Conservation (phyloP, 2,888 invertebrate species). For the Blomia tropicalis region DNA sequence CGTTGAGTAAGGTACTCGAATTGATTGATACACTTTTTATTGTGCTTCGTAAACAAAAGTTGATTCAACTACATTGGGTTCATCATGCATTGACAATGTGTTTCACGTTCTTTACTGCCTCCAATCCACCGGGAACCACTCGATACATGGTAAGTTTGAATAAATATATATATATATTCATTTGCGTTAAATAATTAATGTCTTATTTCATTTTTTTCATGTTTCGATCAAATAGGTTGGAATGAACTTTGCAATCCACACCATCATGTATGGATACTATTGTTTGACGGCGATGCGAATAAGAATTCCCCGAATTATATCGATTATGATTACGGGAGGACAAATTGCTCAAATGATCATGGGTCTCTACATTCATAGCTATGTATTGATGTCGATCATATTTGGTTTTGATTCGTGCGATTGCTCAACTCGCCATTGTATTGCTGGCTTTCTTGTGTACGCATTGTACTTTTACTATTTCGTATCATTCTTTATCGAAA, state of each 20-base stretch:
- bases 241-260: conserved; percentile 81
- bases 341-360: conserved; percentile 86
- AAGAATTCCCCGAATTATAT: conserved; percentile 56
- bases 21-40: conserved; percentile 89
- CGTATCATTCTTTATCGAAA: conserved; percentile 79
- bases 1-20: conserved; percentile 85
- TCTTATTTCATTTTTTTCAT: too few species aligned
- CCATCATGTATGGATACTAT: conserved; percentile 79
- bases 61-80: conserved; percentile 90
- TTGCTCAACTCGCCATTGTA: conserved; percentile 66
- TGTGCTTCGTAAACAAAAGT: conserved; percentile 65
- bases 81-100: conserved; percentile 86
- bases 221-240: conserved; percentile 43
- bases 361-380: conserved; percentile 68
- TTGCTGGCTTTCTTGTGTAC: conserved; percentile 79
- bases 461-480: conserved; percentile 82
- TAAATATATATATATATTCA: too few species aligned
- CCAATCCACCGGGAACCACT: conserved; percentile 33
- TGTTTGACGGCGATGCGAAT: conserved; percentile 68
- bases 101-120: conserved; percentile 57
- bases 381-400: neutral
- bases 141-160: conserved; percentile 53
- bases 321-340: conserved; percentile 76
- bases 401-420: conserved; percentile 43
- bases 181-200: neutral